Evolutionary conservation across 2,113 vertebrate species (phyloP), one percentile per base, ranked within the genome.

Genomic region (Rafetus swinhoei): DNA sequence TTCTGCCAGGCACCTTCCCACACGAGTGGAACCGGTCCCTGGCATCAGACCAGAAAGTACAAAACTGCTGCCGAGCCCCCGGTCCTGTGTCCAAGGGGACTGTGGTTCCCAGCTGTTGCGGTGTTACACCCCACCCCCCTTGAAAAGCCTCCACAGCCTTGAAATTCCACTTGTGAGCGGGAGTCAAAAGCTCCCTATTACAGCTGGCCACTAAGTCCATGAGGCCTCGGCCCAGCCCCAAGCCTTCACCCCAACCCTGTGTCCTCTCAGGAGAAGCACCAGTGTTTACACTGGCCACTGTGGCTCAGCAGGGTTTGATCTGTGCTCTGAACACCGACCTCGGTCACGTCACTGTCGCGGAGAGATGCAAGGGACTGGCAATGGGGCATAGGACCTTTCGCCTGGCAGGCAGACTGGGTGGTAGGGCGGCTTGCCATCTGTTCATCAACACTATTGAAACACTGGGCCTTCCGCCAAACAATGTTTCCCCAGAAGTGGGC

Each of bases 101-200:
- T 87, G 90, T 54, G 45, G 69, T 5, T 95, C 82, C 88, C 95
- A 95, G 95, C 87, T 90, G 87, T 87, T 84, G 74, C 55, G 86
- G 84, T 19, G 32, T 45, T 11, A 9, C 56, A 19, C 76, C 18
- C 53, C 53, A 10, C 35, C 14, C 19, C 16, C 13, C 39, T 18
- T 18, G 16, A 84, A 84, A 84, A 62, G n/a, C 72, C 89, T 76
- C 56, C 79, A 60, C 39, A 60, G 57, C 81, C 82, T 88, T 93
- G 89, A 56, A 77, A 92, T 88, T 93, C 69, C 85, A 86, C 77
- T 60, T 94, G 90, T 60, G 79, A 96, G 65, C 62, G 82, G 92
- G 83, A 69, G 35, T 56, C 35, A 62, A 87, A 69, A 94, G 93
- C 90, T 77, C 88, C 1, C 0, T 54, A 76, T 55, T 56, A 54